A percentile compares a stretch with the other conserved stretches of the same genome.
Evolutionary conservation across 2,113 vertebrate genomes (phyloP).

Genomic region (Probosciger aterrimus): DNA sequence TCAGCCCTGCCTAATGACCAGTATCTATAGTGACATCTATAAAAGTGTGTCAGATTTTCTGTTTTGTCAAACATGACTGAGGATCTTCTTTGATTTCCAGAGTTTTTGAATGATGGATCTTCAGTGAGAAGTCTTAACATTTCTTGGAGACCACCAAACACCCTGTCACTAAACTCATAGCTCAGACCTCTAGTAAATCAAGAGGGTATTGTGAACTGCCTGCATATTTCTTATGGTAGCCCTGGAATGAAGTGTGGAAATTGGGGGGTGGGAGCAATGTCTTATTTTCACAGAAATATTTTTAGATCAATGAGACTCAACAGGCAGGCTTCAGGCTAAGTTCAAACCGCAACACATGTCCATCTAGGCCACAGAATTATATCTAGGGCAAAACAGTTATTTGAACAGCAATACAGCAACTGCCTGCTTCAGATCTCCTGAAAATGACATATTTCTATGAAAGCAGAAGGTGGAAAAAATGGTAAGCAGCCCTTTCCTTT

Average conservation of each 20-base stretch:
- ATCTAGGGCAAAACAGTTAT: neutral
- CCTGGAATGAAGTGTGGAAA: neutral
- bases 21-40: neutral
- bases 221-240: neutral
- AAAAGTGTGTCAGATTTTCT: neutral
- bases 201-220: neutral
- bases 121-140: neutral
- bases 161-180: neutral
- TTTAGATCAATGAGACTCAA: neutral
- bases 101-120: neutral
- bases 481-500: neutral
- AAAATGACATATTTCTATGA: neutral
- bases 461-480: neutral
- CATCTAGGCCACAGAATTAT: neutral
- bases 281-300: neutral
- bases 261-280: fast-evolving
- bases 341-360: neutral
- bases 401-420: neutral
- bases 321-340: neutral
- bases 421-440: neutral
- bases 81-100: neutral
- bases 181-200: neutral
- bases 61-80: neutral
- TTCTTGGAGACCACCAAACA: neutral
- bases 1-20: neutral